Evolutionary conservation across 2,888 invertebrate genomes (phyloP).

Genomic region (Cheilosia vernalis): DNA sequence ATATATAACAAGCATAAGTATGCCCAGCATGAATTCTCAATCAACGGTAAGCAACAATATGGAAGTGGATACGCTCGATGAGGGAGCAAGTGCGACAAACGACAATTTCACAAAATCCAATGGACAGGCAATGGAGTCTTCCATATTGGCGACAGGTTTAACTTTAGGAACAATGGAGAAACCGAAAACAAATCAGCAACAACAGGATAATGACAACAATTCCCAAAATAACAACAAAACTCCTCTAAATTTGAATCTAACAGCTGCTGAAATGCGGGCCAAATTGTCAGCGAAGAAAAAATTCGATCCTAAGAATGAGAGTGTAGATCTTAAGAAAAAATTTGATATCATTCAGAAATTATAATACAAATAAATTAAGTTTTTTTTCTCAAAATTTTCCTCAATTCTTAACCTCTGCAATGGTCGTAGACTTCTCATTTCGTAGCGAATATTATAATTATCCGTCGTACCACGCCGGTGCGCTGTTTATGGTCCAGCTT

Average conservation of each 20-base stretch:
- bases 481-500: too few species aligned
- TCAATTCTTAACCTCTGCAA: too few species aligned
- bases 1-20: conserved; percentile 80
- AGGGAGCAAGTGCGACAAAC: conserved; percentile 73
- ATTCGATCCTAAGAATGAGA: conserved; percentile 94
- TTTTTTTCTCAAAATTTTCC: neutral
- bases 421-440: too few species aligned
- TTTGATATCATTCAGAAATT: conserved; percentile 97
- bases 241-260: conserved; percentile 92
- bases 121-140: conserved; percentile 76
- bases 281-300: conserved; percentile 93
- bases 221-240: conserved; percentile 74
- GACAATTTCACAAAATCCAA: conserved; percentile 77
- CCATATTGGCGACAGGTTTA: conserved; percentile 15
- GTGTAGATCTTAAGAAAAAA: conserved; percentile 95
- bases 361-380: conserved; percentile 84
- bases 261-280: conserved; percentile 95
- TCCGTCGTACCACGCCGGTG: too few species aligned
- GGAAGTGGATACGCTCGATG: conserved; percentile 16
- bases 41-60: conserved; percentile 48
- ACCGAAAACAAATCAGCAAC: conserved; percentile 29
- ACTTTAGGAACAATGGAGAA: conserved; percentile 2
- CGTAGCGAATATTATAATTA: too few species aligned
- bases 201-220: conserved; percentile 41
- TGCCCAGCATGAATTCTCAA: conserved; percentile 78